Percentiles rank a stretch among this genome's conserved stretches.
Evolutionary conservation across 2,888 invertebrate genomes (phyloP).

Genomic region (Polydrusus tereticollis): DNA sequence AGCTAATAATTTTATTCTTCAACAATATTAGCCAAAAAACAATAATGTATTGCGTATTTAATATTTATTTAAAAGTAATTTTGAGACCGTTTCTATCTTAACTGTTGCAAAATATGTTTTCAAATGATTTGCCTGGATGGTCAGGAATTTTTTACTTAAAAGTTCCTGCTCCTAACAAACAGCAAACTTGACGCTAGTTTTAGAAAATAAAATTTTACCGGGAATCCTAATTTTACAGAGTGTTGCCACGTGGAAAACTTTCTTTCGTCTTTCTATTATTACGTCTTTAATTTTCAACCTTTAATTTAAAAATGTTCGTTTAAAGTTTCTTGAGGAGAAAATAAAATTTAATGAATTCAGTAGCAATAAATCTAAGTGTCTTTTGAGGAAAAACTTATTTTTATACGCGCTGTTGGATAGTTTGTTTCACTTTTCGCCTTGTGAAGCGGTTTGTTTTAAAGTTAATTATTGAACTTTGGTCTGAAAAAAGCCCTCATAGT

Average conservation of each 20-base stretch:
- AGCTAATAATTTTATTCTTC: no score
- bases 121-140: not conserved
- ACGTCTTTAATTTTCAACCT: conserved; percentile 35
- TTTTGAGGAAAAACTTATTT: not conserved
- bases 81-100: not conserved
- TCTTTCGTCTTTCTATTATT: conserved; percentile 27
- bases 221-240: conserved; percentile 1
- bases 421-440: not conserved
- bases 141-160: not conserved
- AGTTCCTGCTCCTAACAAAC: not conserved
- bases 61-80: not conserved
- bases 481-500: no score
- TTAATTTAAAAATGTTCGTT: conserved; percentile 9
- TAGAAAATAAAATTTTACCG: conserved; percentile 23
- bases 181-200: conserved; percentile 4
- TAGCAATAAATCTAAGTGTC: not conserved
- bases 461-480: no score
- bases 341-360: conserved; percentile 3
- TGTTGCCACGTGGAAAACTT: conserved; percentile 40
- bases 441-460: no score
- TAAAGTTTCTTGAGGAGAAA: conserved; percentile 5
- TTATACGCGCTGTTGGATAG: not conserved
- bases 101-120: not conserved
- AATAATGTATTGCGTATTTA: not conserved
- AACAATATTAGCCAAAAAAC: not conserved